These are phyloP conservation scores for Zosterops pallidus DNA, from an alignment of 2,113 vertebrate genomes.

Conservation along the genomic window DNA sequence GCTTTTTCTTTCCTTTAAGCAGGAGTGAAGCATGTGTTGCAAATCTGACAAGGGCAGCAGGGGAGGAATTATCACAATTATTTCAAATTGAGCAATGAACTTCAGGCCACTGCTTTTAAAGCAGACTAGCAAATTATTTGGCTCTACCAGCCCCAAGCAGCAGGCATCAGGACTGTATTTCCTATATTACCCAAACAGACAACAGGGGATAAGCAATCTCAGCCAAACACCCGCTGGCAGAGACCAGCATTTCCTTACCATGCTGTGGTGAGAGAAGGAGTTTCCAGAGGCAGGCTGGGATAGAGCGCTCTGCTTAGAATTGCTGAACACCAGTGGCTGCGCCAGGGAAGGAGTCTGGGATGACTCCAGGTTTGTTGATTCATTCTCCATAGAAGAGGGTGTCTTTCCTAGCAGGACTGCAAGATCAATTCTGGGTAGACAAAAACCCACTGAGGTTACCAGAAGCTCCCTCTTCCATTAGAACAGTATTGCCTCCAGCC, in stretches of 20 bases:
- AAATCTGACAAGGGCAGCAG: neutral
- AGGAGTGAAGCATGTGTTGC: neutral
- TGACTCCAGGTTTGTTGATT: slow-evolving; percentile 82
- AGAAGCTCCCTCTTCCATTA: neutral
- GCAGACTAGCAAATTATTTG: neutral
- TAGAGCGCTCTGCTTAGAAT: slow-evolving; percentile 90
- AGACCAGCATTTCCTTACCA: slow-evolving; percentile 76
- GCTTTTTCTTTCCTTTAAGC: neutral
- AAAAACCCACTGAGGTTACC: neutral
- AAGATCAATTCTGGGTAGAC: slow-evolving; percentile 86
- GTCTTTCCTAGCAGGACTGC: slow-evolving; percentile 96
- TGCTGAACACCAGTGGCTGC: slow-evolving; percentile 96
- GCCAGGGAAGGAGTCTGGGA: slow-evolving; percentile 85
- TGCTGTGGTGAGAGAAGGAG: slow-evolving; percentile 89
- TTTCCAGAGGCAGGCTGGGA: slow-evolving; percentile 82
- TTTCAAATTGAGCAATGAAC: neutral
- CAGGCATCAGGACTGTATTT: neutral
- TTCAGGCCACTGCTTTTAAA: neutral
- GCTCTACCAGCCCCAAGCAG: neutral
- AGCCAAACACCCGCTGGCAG: neutral
- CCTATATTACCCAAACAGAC: neutral
- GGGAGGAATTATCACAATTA: neutral
- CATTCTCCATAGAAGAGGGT: slow-evolving; percentile 89
- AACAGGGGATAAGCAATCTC: neutral
- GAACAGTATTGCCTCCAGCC: neutral